Conservation (phyloP, 2,113 vertebrate genomes). For the Verasper variegatus region DNA sequence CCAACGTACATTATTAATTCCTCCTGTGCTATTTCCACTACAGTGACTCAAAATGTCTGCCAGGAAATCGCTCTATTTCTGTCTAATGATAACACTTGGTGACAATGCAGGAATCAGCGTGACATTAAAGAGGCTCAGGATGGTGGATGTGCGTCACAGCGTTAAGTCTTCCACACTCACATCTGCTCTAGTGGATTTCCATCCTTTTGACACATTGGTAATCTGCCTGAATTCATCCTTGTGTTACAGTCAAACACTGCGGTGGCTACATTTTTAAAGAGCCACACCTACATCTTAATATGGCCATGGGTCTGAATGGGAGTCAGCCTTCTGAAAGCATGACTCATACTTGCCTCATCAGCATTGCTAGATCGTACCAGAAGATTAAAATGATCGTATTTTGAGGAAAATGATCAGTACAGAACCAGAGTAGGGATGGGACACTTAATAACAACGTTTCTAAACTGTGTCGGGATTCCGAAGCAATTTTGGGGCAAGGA, state of each 20-base stretch:
- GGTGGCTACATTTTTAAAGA: neutral
- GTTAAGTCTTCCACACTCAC: neutral
- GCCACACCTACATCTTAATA: neutral
- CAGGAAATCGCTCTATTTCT: constrained; percentile 6
- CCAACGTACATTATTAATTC: neutral
- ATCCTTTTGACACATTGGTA: neutral
- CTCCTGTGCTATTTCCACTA: neutral
- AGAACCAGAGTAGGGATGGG: too few relatives aligned
- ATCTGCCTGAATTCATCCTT: neutral
- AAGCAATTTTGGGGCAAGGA: too few relatives aligned
- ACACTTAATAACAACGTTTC: too few relatives aligned
- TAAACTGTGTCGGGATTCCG: too few relatives aligned
- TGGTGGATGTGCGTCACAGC: neutral
- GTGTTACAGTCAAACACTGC: neutral
- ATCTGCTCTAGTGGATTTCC: neutral
- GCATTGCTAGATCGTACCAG: too few relatives aligned
- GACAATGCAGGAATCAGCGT: neutral
- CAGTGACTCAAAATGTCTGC: neutral
- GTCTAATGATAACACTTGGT: neutral
- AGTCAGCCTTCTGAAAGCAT: neutral
- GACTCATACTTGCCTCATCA: neutral
- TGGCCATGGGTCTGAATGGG: neutral
- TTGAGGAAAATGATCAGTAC: too few relatives aligned
- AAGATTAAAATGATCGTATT: too few relatives aligned
- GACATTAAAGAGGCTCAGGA: neutral